Evolutionary conservation across 2,113 vertebrate genomes (phyloP).

Genomic region (Apodemus speciosus): DNA sequence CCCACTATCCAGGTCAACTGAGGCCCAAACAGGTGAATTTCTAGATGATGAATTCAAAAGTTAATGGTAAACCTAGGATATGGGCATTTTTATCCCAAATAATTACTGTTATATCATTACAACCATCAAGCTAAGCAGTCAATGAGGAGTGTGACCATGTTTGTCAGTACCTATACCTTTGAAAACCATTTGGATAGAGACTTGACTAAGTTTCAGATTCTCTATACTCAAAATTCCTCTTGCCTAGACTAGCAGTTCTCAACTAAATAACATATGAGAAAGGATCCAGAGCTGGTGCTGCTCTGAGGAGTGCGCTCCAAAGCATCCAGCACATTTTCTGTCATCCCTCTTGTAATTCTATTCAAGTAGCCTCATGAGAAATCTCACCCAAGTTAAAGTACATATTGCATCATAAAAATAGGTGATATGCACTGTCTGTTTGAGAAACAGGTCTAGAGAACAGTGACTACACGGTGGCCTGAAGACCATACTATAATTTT

Average conservation of each 20-base stretch:
- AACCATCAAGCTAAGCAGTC: neutral
- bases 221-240: neutral
- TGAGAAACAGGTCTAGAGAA: neutral
- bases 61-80: neutral
- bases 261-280: neutral
- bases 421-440: neutral
- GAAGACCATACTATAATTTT: neutral
- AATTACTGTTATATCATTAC: neutral
- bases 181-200: neutral
- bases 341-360: neutral
- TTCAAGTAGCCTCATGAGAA: neutral
- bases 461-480: neutral
- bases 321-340: neutral
- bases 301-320: neutral
- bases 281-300: neutral
- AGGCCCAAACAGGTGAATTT: neutral
- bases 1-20: neutral
- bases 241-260: neutral
- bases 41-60: neutral
- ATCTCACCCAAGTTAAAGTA: slow-evolving; percentile 7
- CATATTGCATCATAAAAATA: neutral
- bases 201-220: slow-evolving; percentile 26
- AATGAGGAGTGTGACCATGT: neutral
- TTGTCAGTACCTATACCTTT: neutral
- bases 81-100: neutral